A percentile compares a stretch with the other conserved stretches of the same genome.
Evolutionary conservation across 1,140 invertebrate species (phyloP).

Genomic region (Brachionus paranguensis): DNA sequence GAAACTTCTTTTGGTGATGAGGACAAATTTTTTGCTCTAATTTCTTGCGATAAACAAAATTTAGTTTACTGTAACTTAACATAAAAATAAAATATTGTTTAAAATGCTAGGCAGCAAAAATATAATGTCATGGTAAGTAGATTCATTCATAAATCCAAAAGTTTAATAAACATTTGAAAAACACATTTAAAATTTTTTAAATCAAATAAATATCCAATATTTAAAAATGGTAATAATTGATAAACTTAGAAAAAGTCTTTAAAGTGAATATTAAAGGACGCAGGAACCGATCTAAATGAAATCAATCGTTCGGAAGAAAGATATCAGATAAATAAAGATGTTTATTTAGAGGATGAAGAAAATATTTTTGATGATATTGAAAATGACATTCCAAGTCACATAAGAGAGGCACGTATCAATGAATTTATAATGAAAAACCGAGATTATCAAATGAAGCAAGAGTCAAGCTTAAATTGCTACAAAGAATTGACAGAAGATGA

Average conservation of each 20-base stretch:
- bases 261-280: background rate
- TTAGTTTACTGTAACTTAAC: background rate
- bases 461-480: constrained; percentile 48
- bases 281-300: background rate
- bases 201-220: no score
- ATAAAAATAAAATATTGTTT: background rate
- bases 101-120: background rate
- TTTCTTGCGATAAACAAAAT: background rate
- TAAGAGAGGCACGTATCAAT: constrained; percentile 49
- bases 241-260: background rate
- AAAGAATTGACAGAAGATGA: constrained; percentile 47
- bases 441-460: constrained; percentile 45
- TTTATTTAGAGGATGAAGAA: constrained; percentile 43
- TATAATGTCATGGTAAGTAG: background rate
- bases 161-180: no score
- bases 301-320: background rate
- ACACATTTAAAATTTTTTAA: no score
- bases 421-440: constrained; percentile 46
- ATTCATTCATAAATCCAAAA: background rate
- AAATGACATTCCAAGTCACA: constrained; percentile 50
- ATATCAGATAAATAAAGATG: background rate
- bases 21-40: background rate
- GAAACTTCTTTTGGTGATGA: no score
- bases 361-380: constrained; percentile 46
- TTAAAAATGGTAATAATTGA: background rate